These are phyloP conservation scores for Chloroceryle aenea DNA, from an alignment of 2,113 vertebrate species.

Conservation along the genomic window DNA sequence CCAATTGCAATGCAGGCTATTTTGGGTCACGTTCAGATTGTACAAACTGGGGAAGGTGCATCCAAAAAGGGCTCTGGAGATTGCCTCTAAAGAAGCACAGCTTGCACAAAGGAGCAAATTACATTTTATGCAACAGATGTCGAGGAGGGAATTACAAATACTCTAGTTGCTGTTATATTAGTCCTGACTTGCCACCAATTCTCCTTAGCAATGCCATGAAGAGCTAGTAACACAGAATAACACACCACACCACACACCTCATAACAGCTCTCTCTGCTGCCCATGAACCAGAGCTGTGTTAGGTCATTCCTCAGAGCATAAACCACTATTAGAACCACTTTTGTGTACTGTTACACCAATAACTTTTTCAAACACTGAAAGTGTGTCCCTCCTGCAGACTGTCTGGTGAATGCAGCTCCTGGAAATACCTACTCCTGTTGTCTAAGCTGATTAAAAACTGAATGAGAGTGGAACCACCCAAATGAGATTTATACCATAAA, in stretches of 20 bases:
- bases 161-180: constrained; percentile 11
- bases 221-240: constrained; percentile 28
- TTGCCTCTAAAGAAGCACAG: constrained; percentile 42
- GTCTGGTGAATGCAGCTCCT: background rate
- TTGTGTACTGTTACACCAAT: background rate
- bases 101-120: constrained; percentile 61
- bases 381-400: background rate
- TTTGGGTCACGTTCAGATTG: background rate
- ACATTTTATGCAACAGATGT: constrained; percentile 65
- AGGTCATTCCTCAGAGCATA: background rate
- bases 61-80: constrained; percentile 25
- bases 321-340: background rate
- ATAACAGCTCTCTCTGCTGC: background rate
- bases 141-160: constrained; percentile 44
- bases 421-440: background rate
- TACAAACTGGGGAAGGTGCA: constrained; percentile 23
- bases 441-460: constrained; percentile 32
- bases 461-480: constrained; percentile 16
- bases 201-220: background rate
- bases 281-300: background rate
- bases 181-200: constrained; percentile 29
- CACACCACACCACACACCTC: background rate
- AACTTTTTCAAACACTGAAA: background rate
- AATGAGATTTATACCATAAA: constrained; percentile 47
- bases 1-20: background rate